Conservation (phyloP, 2,888 invertebrate species). For the Pyralis farinalis region DNA sequence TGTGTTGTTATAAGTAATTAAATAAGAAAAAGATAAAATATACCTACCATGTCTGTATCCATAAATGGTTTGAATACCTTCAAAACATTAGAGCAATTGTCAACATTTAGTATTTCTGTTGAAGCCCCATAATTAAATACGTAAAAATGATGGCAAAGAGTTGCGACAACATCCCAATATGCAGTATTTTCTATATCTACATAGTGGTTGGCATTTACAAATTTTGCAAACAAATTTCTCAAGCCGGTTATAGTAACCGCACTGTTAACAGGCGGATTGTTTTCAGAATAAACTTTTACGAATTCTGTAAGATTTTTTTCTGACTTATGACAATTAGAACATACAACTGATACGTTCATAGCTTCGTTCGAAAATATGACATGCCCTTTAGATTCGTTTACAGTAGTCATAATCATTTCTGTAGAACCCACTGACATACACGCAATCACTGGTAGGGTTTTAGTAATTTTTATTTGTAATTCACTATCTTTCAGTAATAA, state of each 20-base stretch:
- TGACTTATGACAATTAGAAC: constrained; percentile 51
- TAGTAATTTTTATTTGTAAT: constrained; percentile 43
- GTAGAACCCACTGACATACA: constrained; percentile 58
- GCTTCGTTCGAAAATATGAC: constrained; percentile 37
- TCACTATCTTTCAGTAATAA: constrained; percentile 49
- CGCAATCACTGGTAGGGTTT: constrained; percentile 43
- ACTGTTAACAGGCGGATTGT: constrained; percentile 28
- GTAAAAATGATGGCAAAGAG: constrained; percentile 58
- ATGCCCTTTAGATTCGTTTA: constrained; percentile 35
- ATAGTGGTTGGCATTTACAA: constrained; percentile 57
- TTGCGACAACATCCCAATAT: constrained; percentile 49
- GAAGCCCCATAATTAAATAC: constrained; percentile 52
- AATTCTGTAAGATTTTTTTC: constrained; percentile 16
- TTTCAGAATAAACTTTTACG: constrained; percentile 31
- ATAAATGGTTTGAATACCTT: constrained; percentile 47
- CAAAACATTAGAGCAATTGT: constrained; percentile 48
- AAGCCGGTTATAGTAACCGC: constrained; percentile 39
- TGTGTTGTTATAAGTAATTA: too few species aligned
- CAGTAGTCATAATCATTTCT: constrained; percentile 29
- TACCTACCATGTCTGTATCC: constrained; percentile 33
- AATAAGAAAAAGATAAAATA: not conserved
- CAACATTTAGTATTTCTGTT: constrained; percentile 42
- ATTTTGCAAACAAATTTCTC: constrained; percentile 52
- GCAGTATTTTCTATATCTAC: constrained; percentile 36
- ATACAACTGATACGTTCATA: constrained; percentile 41